Evolutionary conservation across 2,113 vertebrate genomes (phyloP), one percentile per base, ranked within the genome.

Genomic region (Trichomycterus rosablanca): DNA sequence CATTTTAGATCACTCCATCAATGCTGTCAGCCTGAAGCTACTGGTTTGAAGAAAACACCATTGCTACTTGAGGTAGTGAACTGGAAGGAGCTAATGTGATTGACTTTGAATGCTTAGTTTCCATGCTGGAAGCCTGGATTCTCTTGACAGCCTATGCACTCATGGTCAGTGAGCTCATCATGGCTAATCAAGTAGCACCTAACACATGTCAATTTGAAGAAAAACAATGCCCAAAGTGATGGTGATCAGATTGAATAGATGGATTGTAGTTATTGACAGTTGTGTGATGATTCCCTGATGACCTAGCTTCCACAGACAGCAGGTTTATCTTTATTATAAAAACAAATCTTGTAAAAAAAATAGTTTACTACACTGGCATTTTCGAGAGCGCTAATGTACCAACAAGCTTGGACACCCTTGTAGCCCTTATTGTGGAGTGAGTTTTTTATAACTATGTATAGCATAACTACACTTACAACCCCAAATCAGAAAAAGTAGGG

Each of bases 101-200:
- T 87, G 85, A 85, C 83, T 86, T 81, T 77, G 72, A 83, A 72
- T 71, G 68, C 66, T 69, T 66, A 67, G 52, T 74, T 48, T 69
- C 72, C 30, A 71, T 70, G 46, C 75, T 68, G 74, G 67, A 72
- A 72, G 68, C 74, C 76, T 28, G 1, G 54, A 61, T 75, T 81
- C 84, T 81, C 82, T 64, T 75, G 84, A 84, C 81, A 78, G 80
- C 69, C 19, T 35, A 72, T 74, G 76, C 71, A 76, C 80, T 86
- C 84, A 82, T 86, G 84, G 84, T 87, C 83, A 84, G 84, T 80
- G 82, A 82, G 76, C 69, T 75, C 83, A 86, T 89, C 83, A 83
- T 76, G 62, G 70, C 63, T 75, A 81, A 78, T 86, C 83, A 83
- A 74, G 80, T 80, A 79, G 78, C 84, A 83, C 83, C 84, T 78